Evolutionary conservation across 2,797 vertebrate species (phyloP), one percentile per base, ranked within the genome.

Genomic region (Siniperca undulata): DNA sequence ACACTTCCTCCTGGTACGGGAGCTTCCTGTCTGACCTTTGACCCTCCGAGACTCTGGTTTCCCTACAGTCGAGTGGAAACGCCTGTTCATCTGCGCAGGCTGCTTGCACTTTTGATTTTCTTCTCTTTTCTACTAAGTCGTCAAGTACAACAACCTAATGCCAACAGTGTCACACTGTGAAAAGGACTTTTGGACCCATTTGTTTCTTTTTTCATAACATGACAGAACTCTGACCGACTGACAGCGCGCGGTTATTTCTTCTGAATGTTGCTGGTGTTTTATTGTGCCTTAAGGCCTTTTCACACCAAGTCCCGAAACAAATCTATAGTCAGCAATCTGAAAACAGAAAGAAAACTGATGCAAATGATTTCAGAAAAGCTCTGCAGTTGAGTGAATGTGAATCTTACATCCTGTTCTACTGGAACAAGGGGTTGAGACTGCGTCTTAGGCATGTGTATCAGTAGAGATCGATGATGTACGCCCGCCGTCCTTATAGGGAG

Each of bases 261-360:
- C 75, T 83, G 81, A 78, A 52, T 79, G 73, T 82, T 70, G 55
- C 61, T 64, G 77, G 70, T 82, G 27, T 67, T 56, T 84, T 71
- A 58, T 78, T 7, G 81, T 85, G 87, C 81, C 81, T 88, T 88
- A 1, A 60, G 76, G 52, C 59, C 79, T 88, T 90, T 86, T 89
- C 78, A 80, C 80, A 82, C 75, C 30, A 36, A 56, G 78, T 80
- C 74, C 44, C 46, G 30, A 62, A 50, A 56, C 70, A 36, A 19
- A 38, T 44, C 20, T 20, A 7, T 11, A 3, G 17, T 30, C 24
- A 14, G 2, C 3, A 2, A n/a, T 58, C 17, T 27, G 34, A 50
- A 50, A 17, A 50, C 42, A 50, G 38, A 4, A 24, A 48, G 6
- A 58, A 10, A 36, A 38, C 13, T 34, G 55, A 9, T 12, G 19